Conservation (phyloP, 2,113 vertebrate species). For the Dermatemys mawii region DNA sequence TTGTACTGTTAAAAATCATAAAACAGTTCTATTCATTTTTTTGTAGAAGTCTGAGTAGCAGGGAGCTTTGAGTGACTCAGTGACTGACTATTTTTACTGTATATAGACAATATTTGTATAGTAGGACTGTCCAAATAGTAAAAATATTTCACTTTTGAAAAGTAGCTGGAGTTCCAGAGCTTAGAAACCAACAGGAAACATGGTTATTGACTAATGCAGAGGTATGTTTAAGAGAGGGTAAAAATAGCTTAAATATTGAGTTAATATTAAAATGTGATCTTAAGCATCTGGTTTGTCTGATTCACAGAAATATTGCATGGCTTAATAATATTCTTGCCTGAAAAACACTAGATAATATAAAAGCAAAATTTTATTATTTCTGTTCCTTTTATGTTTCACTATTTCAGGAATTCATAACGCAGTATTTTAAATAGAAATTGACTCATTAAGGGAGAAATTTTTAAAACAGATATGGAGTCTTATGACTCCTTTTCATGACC, state of each 20-base stretch:
- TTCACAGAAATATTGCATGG: slow-evolving; percentile 18
- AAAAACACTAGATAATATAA: slow-evolving; percentile 39
- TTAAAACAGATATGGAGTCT: neutral
- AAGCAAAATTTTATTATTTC: slow-evolving; percentile 23
- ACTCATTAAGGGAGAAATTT: neutral
- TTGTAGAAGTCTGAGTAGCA: neutral
- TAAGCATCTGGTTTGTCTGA: slow-evolving; percentile 32
- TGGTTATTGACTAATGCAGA: slow-evolving; percentile 3
- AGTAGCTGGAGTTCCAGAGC: neutral
- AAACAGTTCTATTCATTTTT: neutral
- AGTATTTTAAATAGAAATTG: slow-evolving; percentile 44
- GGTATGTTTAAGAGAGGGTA: slow-evolving; percentile 22
- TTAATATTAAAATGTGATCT: slow-evolving; percentile 29
- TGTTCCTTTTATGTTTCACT: slow-evolving; percentile 29
- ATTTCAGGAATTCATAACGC: neutral
- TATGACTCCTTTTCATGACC: fast-evolving
- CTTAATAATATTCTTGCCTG: slow-evolving; percentile 47
- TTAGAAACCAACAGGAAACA: slow-evolving; percentile 17
- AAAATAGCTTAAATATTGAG: slow-evolving; percentile 32
- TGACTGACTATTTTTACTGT: neutral
- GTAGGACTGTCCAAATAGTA: neutral
- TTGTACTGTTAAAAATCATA: neutral
- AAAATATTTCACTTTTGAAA: slow-evolving; percentile 8
- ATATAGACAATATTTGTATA: neutral
- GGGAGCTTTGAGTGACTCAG: slow-evolving; percentile 16